Evolutionary conservation across 2,888 invertebrate genomes (phyloP).

Genomic region (Platycheirus rosarum): DNA sequence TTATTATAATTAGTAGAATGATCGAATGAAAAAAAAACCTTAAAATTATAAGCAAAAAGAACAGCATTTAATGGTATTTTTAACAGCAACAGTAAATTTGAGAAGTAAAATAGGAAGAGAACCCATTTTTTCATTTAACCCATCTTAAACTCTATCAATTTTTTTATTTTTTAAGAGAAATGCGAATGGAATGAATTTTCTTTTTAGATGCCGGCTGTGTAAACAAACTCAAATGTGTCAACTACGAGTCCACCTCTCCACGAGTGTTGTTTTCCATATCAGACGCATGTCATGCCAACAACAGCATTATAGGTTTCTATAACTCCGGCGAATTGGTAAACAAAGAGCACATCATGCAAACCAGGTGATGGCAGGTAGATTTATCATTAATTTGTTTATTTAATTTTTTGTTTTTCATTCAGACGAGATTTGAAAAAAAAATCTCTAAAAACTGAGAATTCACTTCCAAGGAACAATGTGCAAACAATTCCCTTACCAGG

Average conservation of each 20-base stretch:
- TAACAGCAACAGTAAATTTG: too few species aligned
- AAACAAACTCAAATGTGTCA: constrained; percentile 29
- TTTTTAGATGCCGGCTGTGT: constrained; percentile 51
- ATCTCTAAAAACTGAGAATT: constrained; percentile 55
- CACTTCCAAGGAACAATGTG: constrained; percentile 43
- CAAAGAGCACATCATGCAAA: constrained; percentile 55
- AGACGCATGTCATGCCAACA: constrained; percentile 1
- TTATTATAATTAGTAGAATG: too few species aligned
- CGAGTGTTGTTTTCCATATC: constrained; percentile 20
- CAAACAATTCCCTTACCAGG: background rate
- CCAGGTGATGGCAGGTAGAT: constrained; percentile 67
- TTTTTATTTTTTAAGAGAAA: constrained; percentile 6
- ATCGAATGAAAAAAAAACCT: too few species aligned
- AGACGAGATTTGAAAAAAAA: constrained; percentile 43
- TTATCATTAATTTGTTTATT: constrained; percentile 37
- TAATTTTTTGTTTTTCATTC: constrained; percentile 1
- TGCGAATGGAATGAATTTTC: background rate
- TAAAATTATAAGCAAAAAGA: too few species aligned
- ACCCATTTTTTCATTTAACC: too few species aligned
- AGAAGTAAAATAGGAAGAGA: too few species aligned
- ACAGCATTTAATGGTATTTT: too few species aligned
- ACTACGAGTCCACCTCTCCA: constrained; percentile 27
- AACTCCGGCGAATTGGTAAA: constrained; percentile 48
- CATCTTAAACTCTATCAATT: too few species aligned
- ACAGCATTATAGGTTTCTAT: constrained; percentile 16